A percentile compares a stretch with the other conserved stretches of the same genome.
These are phyloP conservation scores for Phalacrocorax brasilianus DNA, from an alignment of 2,113 vertebrate species.

Conservation along the genomic window DNA sequence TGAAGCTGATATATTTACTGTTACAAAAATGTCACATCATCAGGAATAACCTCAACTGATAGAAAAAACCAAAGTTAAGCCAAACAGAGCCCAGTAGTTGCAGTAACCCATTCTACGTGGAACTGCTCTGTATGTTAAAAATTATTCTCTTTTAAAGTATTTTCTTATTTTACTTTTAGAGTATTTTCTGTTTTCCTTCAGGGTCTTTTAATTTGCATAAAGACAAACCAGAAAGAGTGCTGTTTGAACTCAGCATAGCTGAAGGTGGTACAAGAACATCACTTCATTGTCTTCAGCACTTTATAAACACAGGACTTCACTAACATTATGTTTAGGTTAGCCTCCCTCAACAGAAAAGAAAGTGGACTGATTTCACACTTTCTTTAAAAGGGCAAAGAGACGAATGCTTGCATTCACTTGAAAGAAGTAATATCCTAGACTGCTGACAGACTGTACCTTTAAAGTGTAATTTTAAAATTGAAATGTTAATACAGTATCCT, in stretches of 20 bases:
- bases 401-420: not conserved
- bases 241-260: not conserved
- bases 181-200: not conserved
- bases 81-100: not conserved
- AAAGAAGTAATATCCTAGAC: not conserved
- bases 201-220: not conserved
- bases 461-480: not conserved
- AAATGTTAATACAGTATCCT: not conserved
- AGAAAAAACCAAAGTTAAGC: not conserved
- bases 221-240: not conserved
- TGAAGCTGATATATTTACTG: not conserved
- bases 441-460: not conserved
- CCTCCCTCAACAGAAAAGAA: not conserved
- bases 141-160: not conserved
- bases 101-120: not conserved
- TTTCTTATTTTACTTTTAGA: not conserved
- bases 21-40: not conserved
- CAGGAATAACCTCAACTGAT: not conserved
- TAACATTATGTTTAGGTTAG: not conserved
- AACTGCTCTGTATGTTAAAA: not conserved
- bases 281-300: not conserved
- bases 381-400: not conserved
- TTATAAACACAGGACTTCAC: not conserved
- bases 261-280: not conserved
- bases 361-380: not conserved